phyloP scores from a whole-genome alignment of 2,888 invertebrate genomes.

The Creontiades dilutus region DNA sequence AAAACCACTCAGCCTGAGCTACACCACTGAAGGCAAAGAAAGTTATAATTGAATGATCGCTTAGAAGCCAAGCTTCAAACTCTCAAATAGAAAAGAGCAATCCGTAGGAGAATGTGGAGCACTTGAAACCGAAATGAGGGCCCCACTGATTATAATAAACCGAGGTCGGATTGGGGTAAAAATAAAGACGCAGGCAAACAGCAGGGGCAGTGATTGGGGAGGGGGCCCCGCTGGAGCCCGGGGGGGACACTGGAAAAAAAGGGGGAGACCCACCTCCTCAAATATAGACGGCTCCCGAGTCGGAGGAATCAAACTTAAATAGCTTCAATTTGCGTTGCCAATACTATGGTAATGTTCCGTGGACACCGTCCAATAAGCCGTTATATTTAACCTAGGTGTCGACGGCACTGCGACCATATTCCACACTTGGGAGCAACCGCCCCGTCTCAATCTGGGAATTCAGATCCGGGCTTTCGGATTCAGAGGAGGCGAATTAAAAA shows the following conservation, averaged over 20 bases:
- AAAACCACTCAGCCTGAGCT: no score
- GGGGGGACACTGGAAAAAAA: neutral
- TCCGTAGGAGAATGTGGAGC: conserved; percentile 31
- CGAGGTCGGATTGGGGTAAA: conserved; percentile 61
- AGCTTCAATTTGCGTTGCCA: conserved; percentile 73
- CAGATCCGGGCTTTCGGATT: neutral
- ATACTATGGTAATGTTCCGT: conserved; percentile 73
- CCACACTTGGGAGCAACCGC: conserved; percentile 46
- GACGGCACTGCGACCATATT: conserved; percentile 64
- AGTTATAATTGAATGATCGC: neutral
- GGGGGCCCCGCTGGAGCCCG: conserved; percentile 17
- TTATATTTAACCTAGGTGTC: conserved; percentile 72
- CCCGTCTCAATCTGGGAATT: conserved; percentile 40
- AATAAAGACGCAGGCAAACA: conserved; percentile 31
- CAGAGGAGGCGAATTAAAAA: neutral
- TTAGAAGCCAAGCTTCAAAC: neutral
- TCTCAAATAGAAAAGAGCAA: conserved; percentile 44
- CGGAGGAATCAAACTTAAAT: conserved; percentile 72
- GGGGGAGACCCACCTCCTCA: neutral
- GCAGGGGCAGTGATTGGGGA: conserved; percentile 7
- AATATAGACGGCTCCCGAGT: conserved; percentile 41
- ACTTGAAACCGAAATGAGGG: conserved; percentile 56
- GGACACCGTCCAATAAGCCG: conserved; percentile 69
- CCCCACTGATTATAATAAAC: conserved; percentile 57
- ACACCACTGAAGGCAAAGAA: neutral